Percentiles rank a stretch among this genome's conserved stretches.
phyloP scores from a whole-genome alignment of 2,113 vertebrate species.

The Anas platyrhynchos region DNA sequence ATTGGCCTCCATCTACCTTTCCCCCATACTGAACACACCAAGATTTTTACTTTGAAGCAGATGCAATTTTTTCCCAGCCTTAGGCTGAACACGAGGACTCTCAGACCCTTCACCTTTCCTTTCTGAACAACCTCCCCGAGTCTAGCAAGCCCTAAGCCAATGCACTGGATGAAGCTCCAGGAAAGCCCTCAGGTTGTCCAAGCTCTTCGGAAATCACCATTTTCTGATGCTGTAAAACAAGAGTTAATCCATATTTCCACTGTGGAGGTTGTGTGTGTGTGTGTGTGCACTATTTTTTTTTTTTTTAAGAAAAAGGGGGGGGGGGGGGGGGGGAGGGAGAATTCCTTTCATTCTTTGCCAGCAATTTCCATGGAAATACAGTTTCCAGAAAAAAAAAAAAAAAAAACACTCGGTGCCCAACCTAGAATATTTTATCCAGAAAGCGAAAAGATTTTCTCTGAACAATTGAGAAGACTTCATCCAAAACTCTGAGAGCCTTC shows the following conservation, averaged over 20 bases:
- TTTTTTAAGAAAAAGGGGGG: background rate
- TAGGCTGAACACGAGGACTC: background rate
- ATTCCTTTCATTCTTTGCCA: conserved; percentile 66
- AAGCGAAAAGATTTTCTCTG: conserved; percentile 39
- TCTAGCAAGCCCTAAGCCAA: background rate
- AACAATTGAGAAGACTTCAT: conserved; percentile 48
- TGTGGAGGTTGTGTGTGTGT: background rate
- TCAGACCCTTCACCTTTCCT: background rate
- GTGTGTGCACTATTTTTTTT: background rate
- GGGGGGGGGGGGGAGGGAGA: background rate
- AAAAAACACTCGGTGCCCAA: background rate
- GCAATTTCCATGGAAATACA: conserved; percentile 62
- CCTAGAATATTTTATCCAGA: conserved; percentile 24
- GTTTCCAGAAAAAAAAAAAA: conserved; percentile 14
- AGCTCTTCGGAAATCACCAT: background rate
- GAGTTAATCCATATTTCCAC: conserved; percentile 58
- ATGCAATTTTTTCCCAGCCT: background rate
- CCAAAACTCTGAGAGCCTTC: conserved; percentile 21
- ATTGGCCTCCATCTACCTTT: accelerated
- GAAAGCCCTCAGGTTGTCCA: background rate
- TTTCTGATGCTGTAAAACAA: conserved; percentile 42
- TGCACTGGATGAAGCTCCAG: background rate
- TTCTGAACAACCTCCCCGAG: background rate
- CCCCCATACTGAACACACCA: background rate
- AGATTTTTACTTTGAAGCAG: background rate